Conservation (phyloP, 1,140 invertebrate species). For the Drosophila sp. region DNA sequence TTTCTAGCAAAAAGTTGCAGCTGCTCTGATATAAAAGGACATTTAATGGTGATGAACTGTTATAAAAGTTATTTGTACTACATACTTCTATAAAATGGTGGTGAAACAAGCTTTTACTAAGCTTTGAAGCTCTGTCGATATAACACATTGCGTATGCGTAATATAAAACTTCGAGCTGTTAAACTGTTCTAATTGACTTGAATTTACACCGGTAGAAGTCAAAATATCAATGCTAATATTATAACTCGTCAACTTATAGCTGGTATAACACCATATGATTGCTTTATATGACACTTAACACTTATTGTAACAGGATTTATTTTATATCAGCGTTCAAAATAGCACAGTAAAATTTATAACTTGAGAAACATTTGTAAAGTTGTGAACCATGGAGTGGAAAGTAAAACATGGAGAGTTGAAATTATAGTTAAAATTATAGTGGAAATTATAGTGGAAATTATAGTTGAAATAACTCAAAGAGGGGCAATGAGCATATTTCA, state of each 20-base stretch:
- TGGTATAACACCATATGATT: too few species aligned
- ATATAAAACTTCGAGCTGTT: not conserved
- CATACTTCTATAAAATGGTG: not conserved
- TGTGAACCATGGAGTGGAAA: not conserved
- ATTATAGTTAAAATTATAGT: not conserved
- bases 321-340: too few species aligned
- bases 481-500: not conserved
- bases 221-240: too few species aligned
- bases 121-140: not conserved
- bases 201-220: not conserved
- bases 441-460: not conserved
- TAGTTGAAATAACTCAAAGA: not conserved
- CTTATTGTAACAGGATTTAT: not conserved
- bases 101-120: not conserved
- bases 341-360: not conserved
- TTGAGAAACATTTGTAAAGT: not conserved
- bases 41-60: not conserved
- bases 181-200: not conserved
- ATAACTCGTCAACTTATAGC: too few species aligned
- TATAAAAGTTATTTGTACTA: not conserved
- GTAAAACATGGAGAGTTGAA: not conserved
- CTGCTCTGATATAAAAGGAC: not conserved
- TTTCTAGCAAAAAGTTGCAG: not conserved
- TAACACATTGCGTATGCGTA: not conserved
- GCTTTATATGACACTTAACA: not conserved